These are phyloP conservation scores for Glareola pratincola DNA, from an alignment of 2,113 vertebrate species.

Conservation along the genomic window DNA sequence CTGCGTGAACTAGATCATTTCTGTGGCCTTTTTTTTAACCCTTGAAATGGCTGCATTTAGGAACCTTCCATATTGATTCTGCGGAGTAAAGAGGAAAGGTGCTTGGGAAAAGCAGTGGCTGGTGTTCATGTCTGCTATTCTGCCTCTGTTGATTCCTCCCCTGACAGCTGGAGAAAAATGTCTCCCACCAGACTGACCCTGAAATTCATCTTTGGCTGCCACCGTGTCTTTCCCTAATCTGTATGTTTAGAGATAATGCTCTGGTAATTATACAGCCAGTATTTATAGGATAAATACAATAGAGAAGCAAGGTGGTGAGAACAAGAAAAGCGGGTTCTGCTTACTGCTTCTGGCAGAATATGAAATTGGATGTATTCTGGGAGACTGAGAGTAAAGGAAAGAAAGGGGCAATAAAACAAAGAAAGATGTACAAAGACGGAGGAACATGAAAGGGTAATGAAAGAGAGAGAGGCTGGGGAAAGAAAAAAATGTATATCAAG, in stretches of 20 bases:
- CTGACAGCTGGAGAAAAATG: background rate
- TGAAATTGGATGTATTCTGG: background rate
- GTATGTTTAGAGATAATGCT: constrained; percentile 63
- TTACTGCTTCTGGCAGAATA: constrained; percentile 27
- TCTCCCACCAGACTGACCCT: constrained; percentile 18
- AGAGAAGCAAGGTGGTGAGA: constrained; percentile 23
- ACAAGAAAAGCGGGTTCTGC: constrained; percentile 75
- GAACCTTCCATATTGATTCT: background rate
- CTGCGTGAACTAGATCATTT: background rate
- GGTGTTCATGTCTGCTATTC: background rate
- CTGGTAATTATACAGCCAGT: constrained; percentile 64
- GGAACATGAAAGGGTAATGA: background rate
- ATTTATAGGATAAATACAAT: constrained; percentile 56
- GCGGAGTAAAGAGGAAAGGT: background rate
- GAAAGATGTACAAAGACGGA: background rate
- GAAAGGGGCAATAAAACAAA: background rate
- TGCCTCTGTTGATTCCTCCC: background rate
- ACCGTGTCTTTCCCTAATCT: constrained; percentile 31
- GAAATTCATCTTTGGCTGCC: constrained; percentile 31
- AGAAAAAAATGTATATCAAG: background rate
- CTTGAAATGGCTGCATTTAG: background rate
- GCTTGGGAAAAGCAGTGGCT: background rate
- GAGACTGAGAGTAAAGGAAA: background rate
- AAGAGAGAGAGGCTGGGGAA: background rate
- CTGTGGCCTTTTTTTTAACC: background rate